Evolutionary conservation across 2,797 vertebrate species (phyloP), one percentile per base, ranked within the genome.

Genomic region (Mastacembelus armatus): DNA sequence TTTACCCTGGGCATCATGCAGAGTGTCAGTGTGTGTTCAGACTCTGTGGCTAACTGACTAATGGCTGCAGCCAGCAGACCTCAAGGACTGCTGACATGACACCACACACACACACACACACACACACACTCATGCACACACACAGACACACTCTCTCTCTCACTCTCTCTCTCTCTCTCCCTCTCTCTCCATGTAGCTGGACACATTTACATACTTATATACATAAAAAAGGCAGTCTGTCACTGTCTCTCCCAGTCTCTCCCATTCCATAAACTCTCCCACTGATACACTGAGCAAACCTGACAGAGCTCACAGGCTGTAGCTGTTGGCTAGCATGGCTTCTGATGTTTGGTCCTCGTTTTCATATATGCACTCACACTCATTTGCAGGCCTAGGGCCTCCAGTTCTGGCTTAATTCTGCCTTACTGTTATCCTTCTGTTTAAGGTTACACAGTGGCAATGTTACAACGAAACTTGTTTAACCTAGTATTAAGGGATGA

Each of bases 281-380:
- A 48, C 60, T 49, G 55, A 78, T 44, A 56, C 38, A 26, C 55
- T 57, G 32, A 67, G 38, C 49, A 65, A 70, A 74, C 79, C 78
- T n/a, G 54, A 74, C 24, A 42, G 14, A 70, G 61, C 43, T 71
- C 74, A 75, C 45, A 63, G 32, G 24, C 45, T 12, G 1, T 48
- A 45, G 48, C 54, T 54, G 26, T 24, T 60, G 52, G 69, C 19
- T 7, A 22, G 29, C 52, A 33, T 35, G 57, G 50, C 12, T 10
- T 12, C 9, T 7, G 24, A n/a, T 29, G 33, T 48, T 9, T 38
- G 8, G 2, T 7, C 12, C 2, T 24, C 5, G 42, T 14, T 14
- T 14, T 27, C 22, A 27, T 4, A 6, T 5, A 39, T 2, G 3
- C 40, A 33, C 49, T n/a, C n/a, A 56, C 10, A 7, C 14, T 29